A percentile compares a stretch with the other conserved stretches of the same genome.
phyloP scores from a whole-genome alignment of 2,888 invertebrate genomes.

The Microplitis manilae region DNA sequence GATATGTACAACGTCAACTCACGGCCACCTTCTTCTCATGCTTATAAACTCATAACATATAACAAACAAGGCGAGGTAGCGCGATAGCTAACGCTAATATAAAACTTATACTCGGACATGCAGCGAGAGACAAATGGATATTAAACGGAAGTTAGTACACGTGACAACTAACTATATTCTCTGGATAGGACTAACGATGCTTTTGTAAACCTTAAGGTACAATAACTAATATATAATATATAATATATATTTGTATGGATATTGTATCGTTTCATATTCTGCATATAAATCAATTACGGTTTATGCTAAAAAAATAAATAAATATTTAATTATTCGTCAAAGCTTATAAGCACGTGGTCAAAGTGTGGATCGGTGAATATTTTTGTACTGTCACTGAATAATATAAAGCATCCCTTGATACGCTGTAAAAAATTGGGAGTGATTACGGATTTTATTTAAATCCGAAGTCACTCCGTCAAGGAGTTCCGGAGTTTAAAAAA shows the following conservation, averaged over 20 bases:
- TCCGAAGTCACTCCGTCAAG: too few species aligned
- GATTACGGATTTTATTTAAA: too few species aligned
- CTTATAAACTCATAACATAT: background rate
- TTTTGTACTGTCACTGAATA: background rate
- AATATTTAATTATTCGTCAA: background rate
- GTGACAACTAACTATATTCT: background rate
- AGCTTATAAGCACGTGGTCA: background rate
- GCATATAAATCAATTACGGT: slow-evolving; percentile 1
- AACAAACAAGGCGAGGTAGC: background rate
- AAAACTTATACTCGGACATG: background rate
- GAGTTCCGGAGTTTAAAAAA: too few species aligned
- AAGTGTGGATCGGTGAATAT: background rate
- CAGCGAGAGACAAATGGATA: background rate
- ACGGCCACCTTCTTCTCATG: background rate
- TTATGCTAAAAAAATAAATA: background rate
- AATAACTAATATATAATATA: background rate
- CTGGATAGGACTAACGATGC: background rate
- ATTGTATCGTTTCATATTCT: background rate
- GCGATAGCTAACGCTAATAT: background rate
- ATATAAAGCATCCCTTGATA: background rate
- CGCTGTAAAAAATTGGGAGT: too few species aligned
- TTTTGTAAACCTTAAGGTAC: background rate
- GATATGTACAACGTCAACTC: background rate
- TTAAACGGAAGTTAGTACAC: background rate
- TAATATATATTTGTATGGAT: background rate